Percentiles rank a stretch among this genome's conserved stretches.
Conservation (phyloP, 2,797 vertebrate species). For the Anas capensis region DNA sequence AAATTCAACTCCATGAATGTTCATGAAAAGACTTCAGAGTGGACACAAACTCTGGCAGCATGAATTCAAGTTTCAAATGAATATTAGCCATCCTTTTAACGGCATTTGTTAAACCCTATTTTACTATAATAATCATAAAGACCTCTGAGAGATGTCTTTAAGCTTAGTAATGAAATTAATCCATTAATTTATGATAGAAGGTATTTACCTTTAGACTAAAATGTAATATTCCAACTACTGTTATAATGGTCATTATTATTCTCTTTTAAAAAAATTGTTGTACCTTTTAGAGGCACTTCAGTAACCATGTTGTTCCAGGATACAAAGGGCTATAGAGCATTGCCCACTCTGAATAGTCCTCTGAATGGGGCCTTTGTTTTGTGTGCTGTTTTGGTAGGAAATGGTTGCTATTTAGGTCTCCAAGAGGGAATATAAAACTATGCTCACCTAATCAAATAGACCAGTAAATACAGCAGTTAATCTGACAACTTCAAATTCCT, state of each 20-base stretch:
- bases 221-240: conserved; percentile 50
- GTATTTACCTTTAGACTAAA: conserved; percentile 29
- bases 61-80: conserved; percentile 35
- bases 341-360: conserved; percentile 65
- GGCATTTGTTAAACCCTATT: conserved; percentile 1
- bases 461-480: conserved; percentile 85
- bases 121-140: conserved; percentile 15
- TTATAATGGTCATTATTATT: conserved; percentile 11
- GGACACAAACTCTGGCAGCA: background rate
- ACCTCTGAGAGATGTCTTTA: conserved; percentile 21
- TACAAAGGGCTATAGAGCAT: conserved; percentile 80
- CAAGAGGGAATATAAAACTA: conserved; percentile 92
- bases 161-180: conserved; percentile 46
- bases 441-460: conserved; percentile 92
- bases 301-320: conserved; percentile 77
- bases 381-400: conserved; percentile 90
- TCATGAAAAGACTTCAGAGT: background rate
- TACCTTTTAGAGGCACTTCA: conserved; percentile 75
- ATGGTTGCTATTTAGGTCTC: conserved; percentile 91
- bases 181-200: conserved; percentile 34
- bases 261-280: conserved; percentile 54
- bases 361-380: conserved; percentile 93
- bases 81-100: conserved; percentile 25
- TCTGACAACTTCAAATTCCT: conserved; percentile 84
- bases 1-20: conserved; percentile 20